These are phyloP conservation scores for Amiota communis DNA, from an alignment of 2,888 invertebrate species.

Conservation along the genomic window DNA sequence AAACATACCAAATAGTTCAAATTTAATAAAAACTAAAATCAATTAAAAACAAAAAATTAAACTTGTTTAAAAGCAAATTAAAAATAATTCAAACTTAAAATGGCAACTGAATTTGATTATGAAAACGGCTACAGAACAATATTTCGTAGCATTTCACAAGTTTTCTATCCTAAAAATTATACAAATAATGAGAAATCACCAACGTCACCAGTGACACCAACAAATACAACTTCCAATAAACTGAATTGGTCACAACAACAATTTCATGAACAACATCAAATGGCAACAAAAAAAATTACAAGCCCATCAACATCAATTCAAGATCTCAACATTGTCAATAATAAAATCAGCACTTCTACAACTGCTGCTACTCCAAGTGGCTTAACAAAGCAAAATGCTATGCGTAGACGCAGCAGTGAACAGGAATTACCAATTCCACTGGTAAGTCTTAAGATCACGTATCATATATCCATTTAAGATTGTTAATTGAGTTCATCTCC, in stretches of 20 bases:
- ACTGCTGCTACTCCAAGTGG: neutral
- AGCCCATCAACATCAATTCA: conserved; percentile 30
- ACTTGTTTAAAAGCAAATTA: too few species aligned
- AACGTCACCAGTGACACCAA: conserved; percentile 26
- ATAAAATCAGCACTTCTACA: neutral
- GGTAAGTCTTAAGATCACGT: neutral
- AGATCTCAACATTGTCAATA: conserved; percentile 1
- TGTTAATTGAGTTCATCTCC: neutral
- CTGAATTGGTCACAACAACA: conserved; percentile 32
- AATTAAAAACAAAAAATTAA: too few species aligned
- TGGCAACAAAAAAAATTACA: conserved; percentile 30
- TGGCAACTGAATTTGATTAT: conserved; percentile 55
- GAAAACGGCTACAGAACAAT: conserved; percentile 60
- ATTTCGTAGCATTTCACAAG: conserved; percentile 68
- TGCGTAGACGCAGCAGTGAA: neutral
- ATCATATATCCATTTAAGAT: neutral
- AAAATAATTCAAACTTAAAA: conserved; percentile 24
- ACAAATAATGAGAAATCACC: conserved; percentile 42
- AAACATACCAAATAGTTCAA: too few species aligned
- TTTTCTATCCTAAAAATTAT: conserved; percentile 54
- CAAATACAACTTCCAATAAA: conserved; percentile 26
- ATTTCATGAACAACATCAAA: conserved; percentile 33
- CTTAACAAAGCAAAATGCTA: neutral
- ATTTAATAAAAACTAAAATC: too few species aligned
- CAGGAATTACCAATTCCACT: conserved; percentile 5